phyloP scores from a whole-genome alignment of 1,140 invertebrate species.

The Cecropterus lyciades region DNA sequence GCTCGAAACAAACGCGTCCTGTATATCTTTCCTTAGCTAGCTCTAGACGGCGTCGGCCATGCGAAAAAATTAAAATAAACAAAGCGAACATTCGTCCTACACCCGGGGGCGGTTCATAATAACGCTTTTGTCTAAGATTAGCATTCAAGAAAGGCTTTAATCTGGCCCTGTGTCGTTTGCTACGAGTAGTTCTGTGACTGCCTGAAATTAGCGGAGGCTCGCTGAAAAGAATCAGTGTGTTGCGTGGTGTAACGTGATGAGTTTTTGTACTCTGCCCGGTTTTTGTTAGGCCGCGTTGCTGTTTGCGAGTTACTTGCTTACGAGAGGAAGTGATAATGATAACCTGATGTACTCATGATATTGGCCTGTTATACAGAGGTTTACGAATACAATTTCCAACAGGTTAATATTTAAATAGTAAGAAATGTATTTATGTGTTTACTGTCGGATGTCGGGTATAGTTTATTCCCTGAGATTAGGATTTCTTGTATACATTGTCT shows the following conservation, averaged over 20 bases:
- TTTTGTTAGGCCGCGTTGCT: slow-evolving; percentile 23
- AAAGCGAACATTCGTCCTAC: slow-evolving; percentile 73
- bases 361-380: too few relatives aligned
- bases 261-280: slow-evolving; percentile 33
- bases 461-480: too few relatives aligned
- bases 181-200: slow-evolving; percentile 49
- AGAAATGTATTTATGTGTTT: too few relatives aligned
- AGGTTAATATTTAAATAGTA: too few relatives aligned
- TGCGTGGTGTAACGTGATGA: slow-evolving; percentile 34
- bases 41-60: slow-evolving; percentile 66
- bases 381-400: too few relatives aligned
- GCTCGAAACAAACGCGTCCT: slow-evolving; percentile 44
- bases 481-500: too few relatives aligned
- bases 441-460: too few relatives aligned
- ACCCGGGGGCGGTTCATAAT: slow-evolving; percentile 73
- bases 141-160: slow-evolving; percentile 76
- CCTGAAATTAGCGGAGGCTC: slow-evolving; percentile 52
- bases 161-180: slow-evolving; percentile 62
- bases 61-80: slow-evolving; percentile 83
- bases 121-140: slow-evolving; percentile 82
- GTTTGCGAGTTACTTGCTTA: not conserved
- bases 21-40: slow-evolving; percentile 63
- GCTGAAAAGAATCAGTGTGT: slow-evolving; percentile 39
- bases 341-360: too few relatives aligned
- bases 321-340: not conserved